Evolutionary conservation across 2,888 invertebrate genomes (phyloP), one percentile per base, ranked within the genome.

Genomic region (Notodonta dromedarius): DNA sequence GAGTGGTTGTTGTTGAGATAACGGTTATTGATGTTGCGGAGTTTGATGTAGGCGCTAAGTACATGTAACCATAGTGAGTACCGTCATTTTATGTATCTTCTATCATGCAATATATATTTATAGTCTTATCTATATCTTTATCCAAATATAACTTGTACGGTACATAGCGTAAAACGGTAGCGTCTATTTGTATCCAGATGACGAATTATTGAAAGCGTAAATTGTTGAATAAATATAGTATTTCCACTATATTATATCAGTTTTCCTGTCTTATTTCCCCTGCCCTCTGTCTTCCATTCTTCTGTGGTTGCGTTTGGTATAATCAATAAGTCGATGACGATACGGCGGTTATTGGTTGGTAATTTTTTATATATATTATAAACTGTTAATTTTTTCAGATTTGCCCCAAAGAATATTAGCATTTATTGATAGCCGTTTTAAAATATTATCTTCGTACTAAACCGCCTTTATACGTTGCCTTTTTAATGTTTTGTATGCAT

Each of bases 341-440:
- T n/a, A 46, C 5, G 0, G 11, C 42, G 35, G 6, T 12, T n/a
- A n/a, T n/a, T 35, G 35, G 13, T 16, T 8, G 32, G 55, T 40
- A 40, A 8, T 14, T 16, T 42, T 13, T 57, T 60, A 46, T 62
- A 59, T 9, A 61, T n/a, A 2, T 24, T 24, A 24, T 24, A 24
- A 24, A 24, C 24, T 24, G 24, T 24, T 73, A n/a, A 71, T 74
- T 73, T 78, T 91, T 91, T 75, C 93, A 93, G 93, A 92, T 93
- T 93, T 80, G 93, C 88, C 73, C 93, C 93, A 77, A 93, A 93
- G 89, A 93, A 93, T 85, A 89, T 93, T 81, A 93, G 91, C 78
- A 93, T 93, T 78, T 93, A 83, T 80, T 93, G 83, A 88, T 71
- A 61, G 62, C 60, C 39, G 63, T 62, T 57, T 57, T 59, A 62